A percentile compares a stretch with the other conserved stretches of the same genome.
Evolutionary conservation across 2,113 vertebrate species (phyloP).

Genomic region (Rhipidura dahli): DNA sequence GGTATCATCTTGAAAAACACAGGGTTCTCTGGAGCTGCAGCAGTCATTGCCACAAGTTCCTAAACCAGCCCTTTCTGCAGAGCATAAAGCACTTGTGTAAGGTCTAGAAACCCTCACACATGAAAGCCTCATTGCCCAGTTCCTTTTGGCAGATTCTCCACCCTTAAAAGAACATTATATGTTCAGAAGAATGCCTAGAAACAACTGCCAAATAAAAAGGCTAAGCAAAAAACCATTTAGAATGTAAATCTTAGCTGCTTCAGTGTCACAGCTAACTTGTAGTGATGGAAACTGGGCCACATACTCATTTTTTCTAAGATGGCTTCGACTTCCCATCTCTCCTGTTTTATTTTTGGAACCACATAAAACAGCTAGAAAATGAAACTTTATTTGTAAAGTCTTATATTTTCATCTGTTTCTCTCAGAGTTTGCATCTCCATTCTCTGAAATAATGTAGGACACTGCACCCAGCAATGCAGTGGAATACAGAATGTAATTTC

Average conservation of each 20-base stretch:
- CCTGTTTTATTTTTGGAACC: background rate
- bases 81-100: background rate
- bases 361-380: background rate
- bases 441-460: background rate
- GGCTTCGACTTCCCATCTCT: background rate
- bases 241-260: background rate
- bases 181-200: background rate
- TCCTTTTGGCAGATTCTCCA: background rate
- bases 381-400: background rate
- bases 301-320: background rate
- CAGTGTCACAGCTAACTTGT: background rate
- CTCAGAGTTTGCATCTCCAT: background rate
- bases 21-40: background rate
- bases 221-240: background rate
- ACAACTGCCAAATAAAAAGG: background rate
- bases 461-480: background rate
- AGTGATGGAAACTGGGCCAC: background rate
- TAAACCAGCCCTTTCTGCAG: background rate
- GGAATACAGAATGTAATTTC: background rate
- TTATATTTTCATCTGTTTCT: background rate
- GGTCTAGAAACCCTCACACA: background rate
- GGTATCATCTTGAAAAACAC: background rate
- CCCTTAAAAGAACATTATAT: background rate
- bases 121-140: background rate
- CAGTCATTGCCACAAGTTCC: accelerated